Percentiles rank a stretch among this genome's conserved stretches.
Evolutionary conservation across 2,113 vertebrate genomes (phyloP).

Genomic region (Cavia aperea): DNA sequence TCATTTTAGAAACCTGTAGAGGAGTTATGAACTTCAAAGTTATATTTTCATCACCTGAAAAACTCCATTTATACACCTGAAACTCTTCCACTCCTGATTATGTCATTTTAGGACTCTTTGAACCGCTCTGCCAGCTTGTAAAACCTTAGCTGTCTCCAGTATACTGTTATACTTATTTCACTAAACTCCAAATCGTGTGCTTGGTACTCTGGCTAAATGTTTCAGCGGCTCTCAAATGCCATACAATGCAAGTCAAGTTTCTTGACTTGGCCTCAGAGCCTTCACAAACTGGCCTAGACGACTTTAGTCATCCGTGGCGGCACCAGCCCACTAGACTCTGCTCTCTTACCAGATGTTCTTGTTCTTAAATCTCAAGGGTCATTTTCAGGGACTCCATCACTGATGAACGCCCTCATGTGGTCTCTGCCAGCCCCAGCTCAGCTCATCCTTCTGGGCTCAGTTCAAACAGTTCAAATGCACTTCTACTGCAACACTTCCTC

Average conservation of each 20-base stretch:
- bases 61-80: conserved; percentile 4
- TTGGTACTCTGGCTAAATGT: neutral
- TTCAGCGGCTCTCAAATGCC: neutral
- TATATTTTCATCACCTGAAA: conserved; percentile 7
- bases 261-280: neutral
- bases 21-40: neutral
- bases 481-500: neutral
- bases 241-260: neutral
- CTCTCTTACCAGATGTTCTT: neutral
- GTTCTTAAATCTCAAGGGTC: neutral
- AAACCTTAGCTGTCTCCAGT: neutral
- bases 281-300: neutral
- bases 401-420: neutral
- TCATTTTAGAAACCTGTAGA: conserved; percentile 10
- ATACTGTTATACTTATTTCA: neutral
- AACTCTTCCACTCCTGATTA: neutral
- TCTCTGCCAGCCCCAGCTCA: neutral
- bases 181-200: neutral
- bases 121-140: neutral
- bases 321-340: accelerated
- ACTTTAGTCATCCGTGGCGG: neutral
- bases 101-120: neutral
- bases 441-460: neutral
- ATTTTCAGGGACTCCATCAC: neutral
- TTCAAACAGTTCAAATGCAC: neutral